phyloP scores from a whole-genome alignment of 2,797 vertebrate genomes.

The Mormyrops attenuatus region DNA sequence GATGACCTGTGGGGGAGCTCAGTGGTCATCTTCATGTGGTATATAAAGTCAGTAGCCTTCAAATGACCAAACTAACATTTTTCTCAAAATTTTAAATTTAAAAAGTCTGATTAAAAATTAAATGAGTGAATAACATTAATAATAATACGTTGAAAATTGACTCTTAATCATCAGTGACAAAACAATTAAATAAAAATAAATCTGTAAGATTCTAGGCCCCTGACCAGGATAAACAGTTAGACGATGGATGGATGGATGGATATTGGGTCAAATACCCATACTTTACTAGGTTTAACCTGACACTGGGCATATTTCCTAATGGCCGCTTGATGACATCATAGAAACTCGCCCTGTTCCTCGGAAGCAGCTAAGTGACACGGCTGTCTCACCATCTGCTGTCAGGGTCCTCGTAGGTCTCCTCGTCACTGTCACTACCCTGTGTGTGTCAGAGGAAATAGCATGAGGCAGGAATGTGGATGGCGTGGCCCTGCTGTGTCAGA shows the following conservation, averaged over 20 bases:
- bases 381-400: slow-evolving; percentile 68
- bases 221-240: background rate
- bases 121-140: background rate
- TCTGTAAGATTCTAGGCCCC: background rate
- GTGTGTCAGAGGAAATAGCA: background rate
- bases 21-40: background rate
- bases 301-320: background rate
- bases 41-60: background rate
- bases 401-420: slow-evolving; percentile 82
- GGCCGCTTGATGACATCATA: background rate
- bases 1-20: slow-evolving; percentile 39
- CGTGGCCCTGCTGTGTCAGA: background rate
- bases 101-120: background rate
- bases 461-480: background rate
- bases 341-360: background rate
- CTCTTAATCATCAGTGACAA: background rate
- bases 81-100: background rate
- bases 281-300: background rate
- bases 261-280: background rate
- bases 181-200: background rate
- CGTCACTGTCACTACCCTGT: slow-evolving; percentile 63
- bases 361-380: background rate
- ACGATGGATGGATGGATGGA: background rate
- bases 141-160: background rate
- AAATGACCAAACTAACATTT: background rate